phyloP scores from a whole-genome alignment of 2,797 vertebrate species.

The Lutjanus campechanus region DNA sequence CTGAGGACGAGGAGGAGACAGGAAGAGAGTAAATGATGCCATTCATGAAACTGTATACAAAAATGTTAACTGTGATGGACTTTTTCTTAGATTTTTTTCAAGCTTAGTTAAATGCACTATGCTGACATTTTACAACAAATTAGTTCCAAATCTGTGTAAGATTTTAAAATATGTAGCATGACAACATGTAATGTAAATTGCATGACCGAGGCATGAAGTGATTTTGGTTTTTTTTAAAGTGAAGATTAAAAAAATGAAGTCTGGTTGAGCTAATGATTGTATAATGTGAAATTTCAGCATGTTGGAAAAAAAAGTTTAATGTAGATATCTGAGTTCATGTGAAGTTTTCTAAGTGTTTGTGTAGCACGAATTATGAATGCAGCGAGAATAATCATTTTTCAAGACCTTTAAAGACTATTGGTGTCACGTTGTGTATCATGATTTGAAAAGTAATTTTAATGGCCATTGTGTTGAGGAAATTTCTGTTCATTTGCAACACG shows the following conservation, averaged over 20 bases:
- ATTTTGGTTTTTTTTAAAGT: constrained; percentile 7
- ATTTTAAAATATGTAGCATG: background rate
- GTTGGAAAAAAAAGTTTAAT: background rate
- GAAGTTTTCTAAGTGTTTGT: background rate
- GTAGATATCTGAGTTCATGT: background rate
- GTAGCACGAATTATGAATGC: background rate
- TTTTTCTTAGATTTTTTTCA: background rate
- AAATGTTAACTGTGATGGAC: constrained; percentile 6
- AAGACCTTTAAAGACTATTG: background rate
- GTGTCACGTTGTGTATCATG: too few relatives aligned
- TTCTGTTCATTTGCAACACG: background rate
- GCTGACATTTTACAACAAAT: background rate
- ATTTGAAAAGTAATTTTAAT: too few relatives aligned
- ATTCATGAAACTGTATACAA: background rate
- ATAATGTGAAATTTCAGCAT: background rate
- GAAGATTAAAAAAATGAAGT: constrained; percentile 25
- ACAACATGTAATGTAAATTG: background rate
- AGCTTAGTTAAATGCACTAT: constrained; percentile 24
- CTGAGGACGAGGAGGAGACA: constrained; percentile 46
- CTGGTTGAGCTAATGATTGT: background rate
- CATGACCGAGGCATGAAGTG: background rate
- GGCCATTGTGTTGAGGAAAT: background rate
- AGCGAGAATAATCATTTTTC: background rate
- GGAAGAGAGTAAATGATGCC: background rate
- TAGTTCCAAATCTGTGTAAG: background rate